Conservation (phyloP, 2,888 invertebrate genomes). For the Ommatoiulus sabulosus region DNA sequence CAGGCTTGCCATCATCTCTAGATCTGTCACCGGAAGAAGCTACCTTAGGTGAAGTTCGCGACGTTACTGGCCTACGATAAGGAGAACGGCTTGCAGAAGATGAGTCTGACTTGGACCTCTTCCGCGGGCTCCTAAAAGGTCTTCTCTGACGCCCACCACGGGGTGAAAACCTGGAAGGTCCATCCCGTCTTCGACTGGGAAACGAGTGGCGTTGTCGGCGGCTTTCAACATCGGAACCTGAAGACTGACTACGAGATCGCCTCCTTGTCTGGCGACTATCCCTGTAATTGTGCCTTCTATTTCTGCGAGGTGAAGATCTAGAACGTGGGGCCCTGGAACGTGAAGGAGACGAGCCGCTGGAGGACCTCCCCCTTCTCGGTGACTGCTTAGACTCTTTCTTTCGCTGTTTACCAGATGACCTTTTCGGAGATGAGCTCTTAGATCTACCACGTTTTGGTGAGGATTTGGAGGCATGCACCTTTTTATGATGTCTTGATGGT, state of each 20-base stretch:
- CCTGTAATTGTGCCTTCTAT: constrained; percentile 47
- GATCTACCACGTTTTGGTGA: constrained; percentile 45
- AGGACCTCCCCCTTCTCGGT: constrained; percentile 38
- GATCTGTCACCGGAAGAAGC: not conserved
- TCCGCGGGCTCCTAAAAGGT: not conserved
- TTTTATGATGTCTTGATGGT: not conserved
- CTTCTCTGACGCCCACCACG: constrained; percentile 41
- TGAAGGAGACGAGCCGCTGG: constrained; percentile 50
- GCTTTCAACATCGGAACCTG: constrained; percentile 41
- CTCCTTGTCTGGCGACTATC: constrained; percentile 37
- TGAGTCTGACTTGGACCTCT: constrained; percentile 6
- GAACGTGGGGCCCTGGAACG: constrained; percentile 44
- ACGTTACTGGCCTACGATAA: not conserved
- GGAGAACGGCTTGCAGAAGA: constrained; percentile 51
- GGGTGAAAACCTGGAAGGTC: constrained; percentile 51
- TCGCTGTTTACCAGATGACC: constrained; percentile 38
- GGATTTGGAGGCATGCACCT: constrained; percentile 19
- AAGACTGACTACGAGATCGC: constrained; percentile 53
- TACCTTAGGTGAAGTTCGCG: not conserved
- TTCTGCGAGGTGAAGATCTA: constrained; percentile 51
- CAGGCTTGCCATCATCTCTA: not conserved
- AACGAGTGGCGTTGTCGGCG: not conserved
- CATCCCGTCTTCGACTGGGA: constrained; percentile 22
- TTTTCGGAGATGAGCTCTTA: constrained; percentile 42
- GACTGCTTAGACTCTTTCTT: constrained; percentile 49